Percentiles rank a stretch among this genome's conserved stretches.
phyloP scores from a whole-genome alignment of 2,797 vertebrate genomes.

The Manis pentadactyla region DNA sequence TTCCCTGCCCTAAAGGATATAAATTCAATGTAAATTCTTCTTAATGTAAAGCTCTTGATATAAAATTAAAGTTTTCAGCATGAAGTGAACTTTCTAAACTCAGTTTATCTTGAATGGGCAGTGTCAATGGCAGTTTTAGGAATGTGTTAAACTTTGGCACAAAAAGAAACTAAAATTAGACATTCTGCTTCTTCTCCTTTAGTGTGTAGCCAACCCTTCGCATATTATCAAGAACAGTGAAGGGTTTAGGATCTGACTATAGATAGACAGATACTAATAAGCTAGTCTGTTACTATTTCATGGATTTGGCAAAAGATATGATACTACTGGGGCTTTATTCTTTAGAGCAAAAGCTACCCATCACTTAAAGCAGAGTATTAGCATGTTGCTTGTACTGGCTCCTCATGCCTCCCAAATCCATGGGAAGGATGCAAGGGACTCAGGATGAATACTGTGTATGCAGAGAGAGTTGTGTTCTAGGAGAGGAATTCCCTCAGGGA shows the following conservation, averaged over 20 bases:
- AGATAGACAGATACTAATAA: background rate
- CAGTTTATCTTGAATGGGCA: background rate
- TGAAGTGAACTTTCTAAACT: conserved; percentile 6
- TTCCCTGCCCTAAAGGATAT: background rate
- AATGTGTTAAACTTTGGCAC: background rate
- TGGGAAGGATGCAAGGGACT: background rate
- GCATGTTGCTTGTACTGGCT: background rate
- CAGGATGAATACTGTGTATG: background rate
- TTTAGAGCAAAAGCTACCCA: conserved; percentile 12
- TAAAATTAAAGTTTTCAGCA: background rate
- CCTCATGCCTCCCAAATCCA: background rate
- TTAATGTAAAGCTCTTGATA: background rate
- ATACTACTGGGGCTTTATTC: background rate
- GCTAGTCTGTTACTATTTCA: background rate
- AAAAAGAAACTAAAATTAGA: background rate
- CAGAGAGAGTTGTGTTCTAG: background rate
- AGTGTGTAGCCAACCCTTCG: background rate
- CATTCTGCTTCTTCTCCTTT: background rate
- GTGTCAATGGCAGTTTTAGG: background rate
- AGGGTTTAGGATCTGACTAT: background rate
- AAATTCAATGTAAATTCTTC: background rate
- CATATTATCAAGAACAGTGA: background rate
- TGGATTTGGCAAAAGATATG: background rate
- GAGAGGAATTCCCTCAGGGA: background rate
- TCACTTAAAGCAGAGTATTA: background rate